Base-by-base conservation (phyloP, 2,888 invertebrate species). In the Chloroclystis v-ata region DNA sequence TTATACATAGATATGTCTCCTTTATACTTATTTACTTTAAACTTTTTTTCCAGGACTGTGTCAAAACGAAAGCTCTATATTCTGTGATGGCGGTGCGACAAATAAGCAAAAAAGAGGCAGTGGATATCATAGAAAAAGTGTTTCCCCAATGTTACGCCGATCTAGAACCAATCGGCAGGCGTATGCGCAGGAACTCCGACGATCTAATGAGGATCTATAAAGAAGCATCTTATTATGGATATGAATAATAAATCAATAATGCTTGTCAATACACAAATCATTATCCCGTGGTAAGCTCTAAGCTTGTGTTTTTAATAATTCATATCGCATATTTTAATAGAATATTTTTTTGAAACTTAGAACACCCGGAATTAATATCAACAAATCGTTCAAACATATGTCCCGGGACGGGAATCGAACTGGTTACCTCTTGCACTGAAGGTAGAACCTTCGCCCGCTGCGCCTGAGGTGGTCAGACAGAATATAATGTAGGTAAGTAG, bases 71-170 rank as follows among this genome's bases (percentile, higher is more conserved):
- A 86, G 98, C 98, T 0, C 66, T 94, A 14, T 89, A 92, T 57
- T 97, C 98, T 0, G 91, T 98, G 1, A 65, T 96, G 59, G 93
- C 95, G 37, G 95, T 95, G 0, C 90, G 96, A 43, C 91, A 94
- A 63, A 91, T 97, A 11, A 86, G 90, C 0, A 83, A 89, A 49
- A 85, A 89, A 38, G 92, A 95, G 71, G 97, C 96, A 0, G 81
- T 90, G 10, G 90, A 90, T 20, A 92, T 94, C 0, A 93, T 98
- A 14, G 94, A 97, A 58, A 90, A 93, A 66, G 97, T 98, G 0
- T 98, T 98, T 78, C 90, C 92, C 0, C 94, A 92, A 72, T 98
- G 98, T 75, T 98, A 98, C 69, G 91, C 91, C 12, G 98, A 98
- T 77, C 85, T 97, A 60, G 98, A 98, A 72, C 98, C 98, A 0